phyloP scores from a whole-genome alignment of 2,797 vertebrate genomes.

The Gymnothorax reevesii region DNA sequence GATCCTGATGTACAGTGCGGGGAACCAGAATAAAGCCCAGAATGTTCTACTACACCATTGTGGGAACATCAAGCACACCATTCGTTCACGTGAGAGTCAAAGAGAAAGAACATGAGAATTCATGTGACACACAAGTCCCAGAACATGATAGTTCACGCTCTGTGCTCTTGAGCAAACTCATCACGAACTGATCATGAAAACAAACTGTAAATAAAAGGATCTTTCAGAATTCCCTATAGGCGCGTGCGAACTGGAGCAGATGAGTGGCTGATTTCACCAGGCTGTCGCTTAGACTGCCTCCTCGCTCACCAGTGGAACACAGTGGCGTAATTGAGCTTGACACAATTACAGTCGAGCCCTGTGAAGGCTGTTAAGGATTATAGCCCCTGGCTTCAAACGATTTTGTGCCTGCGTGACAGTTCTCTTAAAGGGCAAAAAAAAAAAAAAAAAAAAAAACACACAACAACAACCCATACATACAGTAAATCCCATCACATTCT shows the following conservation, averaged over 20 bases:
- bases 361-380: not conserved
- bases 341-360: not conserved
- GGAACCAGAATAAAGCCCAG: not conserved
- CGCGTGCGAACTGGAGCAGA: not conserved
- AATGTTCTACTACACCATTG: not conserved
- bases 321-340: not conserved
- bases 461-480: too few relatives aligned
- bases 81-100: not conserved
- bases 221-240: not conserved
- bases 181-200: not conserved
- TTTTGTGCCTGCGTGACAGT: conserved; percentile 3
- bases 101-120: not conserved
- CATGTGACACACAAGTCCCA: not conserved
- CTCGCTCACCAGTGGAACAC: not conserved
- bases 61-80: not conserved
- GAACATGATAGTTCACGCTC: not conserved
- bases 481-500: not conserved
- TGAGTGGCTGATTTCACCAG: not conserved
- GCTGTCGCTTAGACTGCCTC: not conserved
- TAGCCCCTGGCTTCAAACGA: not conserved
- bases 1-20: not conserved
- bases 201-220: not conserved
- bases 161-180: not conserved
- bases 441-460: too few relatives aligned
- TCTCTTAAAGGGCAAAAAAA: not conserved